Evolutionary conservation across 2,888 invertebrate genomes (phyloP).

Genomic region (Hydraecia micacea): DNA sequence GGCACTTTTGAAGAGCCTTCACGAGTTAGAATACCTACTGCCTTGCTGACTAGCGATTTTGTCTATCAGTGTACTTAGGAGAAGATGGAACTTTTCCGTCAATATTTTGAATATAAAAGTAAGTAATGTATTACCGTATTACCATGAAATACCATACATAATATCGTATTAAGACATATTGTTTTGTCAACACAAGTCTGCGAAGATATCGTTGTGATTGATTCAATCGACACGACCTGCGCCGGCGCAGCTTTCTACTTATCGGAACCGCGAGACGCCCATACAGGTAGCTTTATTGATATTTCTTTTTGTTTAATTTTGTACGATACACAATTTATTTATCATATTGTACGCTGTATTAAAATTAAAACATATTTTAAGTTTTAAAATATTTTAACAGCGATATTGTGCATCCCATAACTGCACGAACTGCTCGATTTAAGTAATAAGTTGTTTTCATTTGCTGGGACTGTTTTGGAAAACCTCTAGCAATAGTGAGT

Average conservation of each 20-base stretch:
- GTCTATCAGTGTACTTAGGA: background rate
- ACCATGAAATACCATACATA: slow-evolving; percentile 3
- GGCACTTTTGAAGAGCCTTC: background rate
- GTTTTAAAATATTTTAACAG: background rate
- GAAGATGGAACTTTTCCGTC: no score
- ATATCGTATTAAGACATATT: slow-evolving; percentile 39
- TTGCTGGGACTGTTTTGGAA: background rate
- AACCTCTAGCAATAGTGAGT: background rate
- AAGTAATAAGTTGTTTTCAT: background rate
- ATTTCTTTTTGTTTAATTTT: slow-evolving; percentile 48
- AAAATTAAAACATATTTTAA: background rate
- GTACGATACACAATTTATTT: slow-evolving; percentile 11
- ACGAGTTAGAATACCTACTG: background rate
- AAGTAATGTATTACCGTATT: background rate
- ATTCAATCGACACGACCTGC: slow-evolving; percentile 54
- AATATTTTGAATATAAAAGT: background rate
- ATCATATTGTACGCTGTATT: background rate
- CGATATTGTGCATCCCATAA: background rate
- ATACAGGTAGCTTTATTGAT: slow-evolving; percentile 56
- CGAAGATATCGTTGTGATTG: slow-evolving; percentile 50
- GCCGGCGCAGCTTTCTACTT: slow-evolving; percentile 59
- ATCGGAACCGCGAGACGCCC: slow-evolving; percentile 48
- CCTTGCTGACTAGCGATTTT: background rate
- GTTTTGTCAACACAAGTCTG: slow-evolving; percentile 47
- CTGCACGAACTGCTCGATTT: background rate